These are phyloP conservation scores for Prinia subflava DNA, from an alignment of 2,113 vertebrate species.

Conservation along the genomic window DNA sequence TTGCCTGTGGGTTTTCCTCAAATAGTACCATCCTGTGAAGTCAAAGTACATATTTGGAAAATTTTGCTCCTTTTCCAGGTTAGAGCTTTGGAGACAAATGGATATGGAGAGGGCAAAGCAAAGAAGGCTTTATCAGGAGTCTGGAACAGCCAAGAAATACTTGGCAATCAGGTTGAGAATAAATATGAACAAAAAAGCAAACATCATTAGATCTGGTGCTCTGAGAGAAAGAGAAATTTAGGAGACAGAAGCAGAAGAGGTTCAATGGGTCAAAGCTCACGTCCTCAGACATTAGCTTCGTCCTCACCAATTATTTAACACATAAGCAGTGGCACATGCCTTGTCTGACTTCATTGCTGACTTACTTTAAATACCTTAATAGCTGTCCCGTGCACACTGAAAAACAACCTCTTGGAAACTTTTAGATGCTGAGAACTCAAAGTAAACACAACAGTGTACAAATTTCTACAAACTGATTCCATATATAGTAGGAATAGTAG, in stretches of 20 bases:
- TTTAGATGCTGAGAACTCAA: neutral
- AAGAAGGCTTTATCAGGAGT: neutral
- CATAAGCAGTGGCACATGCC: neutral
- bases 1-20: neutral
- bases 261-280: neutral
- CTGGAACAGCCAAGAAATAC: neutral
- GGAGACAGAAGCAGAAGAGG: neutral
- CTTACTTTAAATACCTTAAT: neutral
- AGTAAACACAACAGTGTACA: neutral
- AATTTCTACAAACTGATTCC: neutral
- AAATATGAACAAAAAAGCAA: neutral
- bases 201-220: neutral
- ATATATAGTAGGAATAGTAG: neutral
- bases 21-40: neutral
- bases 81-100: neutral
- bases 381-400: neutral
- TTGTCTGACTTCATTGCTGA: neutral
- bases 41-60: neutral
- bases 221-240: neutral
- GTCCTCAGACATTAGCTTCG: neutral
- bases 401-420: neutral
- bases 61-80: neutral
- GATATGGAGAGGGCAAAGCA: neutral
- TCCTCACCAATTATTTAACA: neutral
- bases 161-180: neutral